Conservation (phyloP, 2,113 vertebrate genomes). For the Lamprologus speciosus region DNA sequence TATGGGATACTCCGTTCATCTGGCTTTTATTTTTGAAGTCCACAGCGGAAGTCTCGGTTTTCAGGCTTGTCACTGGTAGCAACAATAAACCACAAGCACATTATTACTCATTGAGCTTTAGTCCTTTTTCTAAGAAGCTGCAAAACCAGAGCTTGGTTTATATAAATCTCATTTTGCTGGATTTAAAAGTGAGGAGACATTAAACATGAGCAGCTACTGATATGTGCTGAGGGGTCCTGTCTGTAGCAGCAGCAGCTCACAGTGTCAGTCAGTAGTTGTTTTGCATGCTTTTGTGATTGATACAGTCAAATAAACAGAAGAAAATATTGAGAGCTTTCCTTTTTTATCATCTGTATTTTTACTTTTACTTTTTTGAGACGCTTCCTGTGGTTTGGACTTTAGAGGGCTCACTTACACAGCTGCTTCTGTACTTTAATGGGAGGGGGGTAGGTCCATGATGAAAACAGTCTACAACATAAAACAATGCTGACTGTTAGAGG, state of each 20-base stretch:
- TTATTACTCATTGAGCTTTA: neutral
- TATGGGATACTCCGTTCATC: neutral
- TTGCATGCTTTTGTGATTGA: neutral
- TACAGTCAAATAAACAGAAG: neutral
- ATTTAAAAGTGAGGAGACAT: neutral
- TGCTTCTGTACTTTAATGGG: neutral
- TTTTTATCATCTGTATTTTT: neutral
- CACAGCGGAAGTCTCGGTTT: neutral
- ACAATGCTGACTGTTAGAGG: neutral
- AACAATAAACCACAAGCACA: neutral
- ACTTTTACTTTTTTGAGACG: neutral
- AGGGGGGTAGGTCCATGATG: neutral
- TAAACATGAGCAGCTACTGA: neutral
- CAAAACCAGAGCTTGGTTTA: neutral
- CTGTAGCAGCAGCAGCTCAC: neutral
- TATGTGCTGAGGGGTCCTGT: neutral
- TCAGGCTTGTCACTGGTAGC: neutral
- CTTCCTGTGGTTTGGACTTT: constrained; percentile 11
- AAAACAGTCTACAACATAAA: neutral
- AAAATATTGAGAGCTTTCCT: neutral
- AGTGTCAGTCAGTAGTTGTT: neutral
- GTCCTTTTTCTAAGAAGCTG: neutral
- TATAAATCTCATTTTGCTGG: neutral
- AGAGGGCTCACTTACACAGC: constrained; percentile 42
- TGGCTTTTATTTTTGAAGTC: neutral